Evolutionary conservation across 1,140 invertebrate species (phyloP), one percentile per base, ranked within the genome.

Genomic region (silkworm (Bombyx mori)): DNA sequence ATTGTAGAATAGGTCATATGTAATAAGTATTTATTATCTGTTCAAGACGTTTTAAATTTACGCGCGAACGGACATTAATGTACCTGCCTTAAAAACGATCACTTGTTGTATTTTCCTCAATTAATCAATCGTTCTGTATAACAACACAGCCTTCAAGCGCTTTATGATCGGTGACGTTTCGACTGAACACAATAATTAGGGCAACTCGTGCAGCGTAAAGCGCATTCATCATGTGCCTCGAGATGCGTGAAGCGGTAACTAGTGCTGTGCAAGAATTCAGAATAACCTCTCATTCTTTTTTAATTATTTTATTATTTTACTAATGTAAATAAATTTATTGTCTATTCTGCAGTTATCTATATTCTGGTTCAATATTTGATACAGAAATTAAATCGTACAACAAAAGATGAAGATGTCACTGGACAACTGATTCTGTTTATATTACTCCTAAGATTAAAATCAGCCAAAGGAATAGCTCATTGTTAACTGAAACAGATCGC

Each of bases 181-280:
- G 22, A 56, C 8, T 47, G 58, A 57, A 62, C 55, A 56, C 44
- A 54, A 57, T 65, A 71, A 71, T 71, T 71, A 63, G 65, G 54
- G 47, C 61, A 66, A 50, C 62, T 66, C 52, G 60, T 59, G 60
- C 51, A 60, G 63, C 63, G 58, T 68, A 66, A 73, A 69, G 65
- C 70, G 63, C 60, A 70, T 68, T 70, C 61, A 58, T 68, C 63
- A 68, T 61, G 63, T 61, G 65, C 55, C 48, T 59, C 52, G 62
- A 69, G 70, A 72, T 72, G 63, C 53, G 62, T 55, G 59, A 53
- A 63, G 52, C 54, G 18, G 46, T 42, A 54, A 22, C 2, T 54
- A 63, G 68, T 49, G 61, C 47, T 35, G 26, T 35, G 26, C 1
- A 18, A 18, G 12, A 18, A 18, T 18, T 18, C 3, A n/a, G 45